Evolutionary conservation across 2,113 vertebrate genomes (phyloP), one percentile per base, ranked within the genome.

Genomic region (Greenwoodochromis staneri): DNA sequence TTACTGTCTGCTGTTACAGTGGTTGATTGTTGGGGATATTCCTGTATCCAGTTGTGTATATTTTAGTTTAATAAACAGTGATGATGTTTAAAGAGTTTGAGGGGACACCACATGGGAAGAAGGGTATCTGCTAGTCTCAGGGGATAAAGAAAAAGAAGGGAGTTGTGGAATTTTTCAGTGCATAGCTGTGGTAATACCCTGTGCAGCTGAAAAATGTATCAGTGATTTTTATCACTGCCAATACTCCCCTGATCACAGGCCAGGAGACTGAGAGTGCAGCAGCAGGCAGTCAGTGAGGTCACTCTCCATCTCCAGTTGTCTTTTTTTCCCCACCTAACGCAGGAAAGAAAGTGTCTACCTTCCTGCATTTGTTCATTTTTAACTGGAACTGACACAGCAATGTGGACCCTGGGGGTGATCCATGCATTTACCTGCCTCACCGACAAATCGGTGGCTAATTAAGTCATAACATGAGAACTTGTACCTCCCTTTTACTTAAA

Each of bases 381-480:
- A 88, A 92, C 59, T 81, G 45, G 29, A 73, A 27, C n/a, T 57
- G 88, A 90, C 87, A 78, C 10, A 16, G 80, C 61, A 61, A n/a
- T 86, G 86, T 21, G 45, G 80, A 83, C 73, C 84, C 88, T 11
- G 5, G 21, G 63, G 81, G 81, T 19, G 61, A 83, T 85, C 42
- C 84, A 19, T 13, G 53, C 29, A 21, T 90, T 81, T 85, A 93
- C 88, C 89, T 90, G 87, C 83, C 85, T 55, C 1, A 2, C 34
- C 4, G 83, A 89, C 90, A 94, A 91, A 93, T 94, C 45, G n/a
- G 13, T 45, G 83, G 57, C 88, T 93, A 92, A 95, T 92, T 89
- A 69, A 87, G 61, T 49, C 4, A 63, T 85, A 93, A 94, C 61
- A 5, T 3, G 73, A 93, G 86, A 91, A 42, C 34, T 12, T 61